Conservation (phyloP, 92 coral and sea anemone species). For the Porites lobata region DNA sequence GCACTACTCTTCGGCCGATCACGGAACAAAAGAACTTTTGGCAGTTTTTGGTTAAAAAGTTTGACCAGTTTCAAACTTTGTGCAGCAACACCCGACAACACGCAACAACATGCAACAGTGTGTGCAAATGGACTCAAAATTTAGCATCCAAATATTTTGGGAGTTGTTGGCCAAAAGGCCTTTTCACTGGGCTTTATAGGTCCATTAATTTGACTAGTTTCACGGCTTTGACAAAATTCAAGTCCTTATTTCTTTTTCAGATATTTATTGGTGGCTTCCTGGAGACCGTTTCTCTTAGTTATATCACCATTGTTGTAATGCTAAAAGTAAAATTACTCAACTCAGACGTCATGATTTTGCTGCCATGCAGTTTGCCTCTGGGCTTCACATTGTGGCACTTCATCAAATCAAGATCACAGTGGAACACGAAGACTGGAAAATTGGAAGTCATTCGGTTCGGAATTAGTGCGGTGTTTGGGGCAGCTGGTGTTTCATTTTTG, state of each 20-base stretch:
- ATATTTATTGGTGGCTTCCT: conserved; percentile 62
- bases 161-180: no score
- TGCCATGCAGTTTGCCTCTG: conserved; percentile 75
- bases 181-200: not conserved
- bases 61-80: no score
- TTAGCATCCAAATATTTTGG: no score
- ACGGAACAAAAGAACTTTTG: no score
- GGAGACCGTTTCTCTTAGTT: conserved; percentile 71
- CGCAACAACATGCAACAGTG: no score
- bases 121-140: no score
- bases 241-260: conserved; percentile 38
- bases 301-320: conserved; percentile 67
- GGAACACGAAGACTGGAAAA: conserved; percentile 1
- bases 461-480: conserved; percentile 16
- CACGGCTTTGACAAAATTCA: not conserved
- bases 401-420: conserved; percentile 13
- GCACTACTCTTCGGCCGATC: no score
- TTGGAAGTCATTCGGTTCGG: conserved; percentile 13
- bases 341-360: conserved; percentile 56
- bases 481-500: conserved; percentile 38
- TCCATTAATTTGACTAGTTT: not conserved
- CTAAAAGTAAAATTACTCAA: conserved; percentile 51
- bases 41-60: no score
- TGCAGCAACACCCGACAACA: no score
- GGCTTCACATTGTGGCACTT: conserved; percentile 69